Base-by-base conservation (phyloP, 2,888 invertebrate genomes). In the Onchidella celtica region DNA sequence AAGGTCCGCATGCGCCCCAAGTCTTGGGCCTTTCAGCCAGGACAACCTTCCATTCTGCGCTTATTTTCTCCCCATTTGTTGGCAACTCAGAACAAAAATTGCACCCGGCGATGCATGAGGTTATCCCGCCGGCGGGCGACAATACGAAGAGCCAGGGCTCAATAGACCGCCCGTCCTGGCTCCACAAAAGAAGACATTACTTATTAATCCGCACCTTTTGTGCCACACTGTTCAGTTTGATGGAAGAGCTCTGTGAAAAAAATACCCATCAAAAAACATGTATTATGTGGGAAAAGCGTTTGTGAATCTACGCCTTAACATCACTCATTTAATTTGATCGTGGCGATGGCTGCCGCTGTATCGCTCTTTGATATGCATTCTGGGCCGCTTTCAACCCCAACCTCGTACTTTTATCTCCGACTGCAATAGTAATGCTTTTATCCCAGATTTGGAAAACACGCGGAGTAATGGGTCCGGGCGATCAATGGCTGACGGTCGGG, bases 151-250 rank as follows among this genome's bases (percentile, higher is more conserved):
- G 47, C n/a, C 70, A n/a, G 29, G 24, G 65, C 34, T 40, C 36
- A 68, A n/a, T 27, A 17, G 27, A 6, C 59, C 17, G 59, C n/a
- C 29, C 14, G 17, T 34, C 57, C 38, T 27, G 27, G 14, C 24
- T 2, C 38, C 76, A 83, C 40, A 80, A 63, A 77, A 21, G 68
- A 32, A 36, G 34, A 77, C 81, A 81, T 83, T 83, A 81, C 81
- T 81, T 83, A 83, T 81, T 81, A 78, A 81, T 83, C 78, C 77
- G 61, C 61, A 47, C 61, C 40, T 27, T 65, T 83, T 83, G 83
- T 83, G 17, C 34, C 34, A 69, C 24, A n/a, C 55, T 78, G 74
- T 83, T 70, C 75, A 69, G 29, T 74, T 74, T 81, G 68, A 81
- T 78, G 70, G 38, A 29, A 29, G 59, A 59, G 29, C 61, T 6